Evolutionary conservation across 2,888 invertebrate species (phyloP), one percentile per base, ranked within the genome.

Genomic region (Orchestes rusci): DNA sequence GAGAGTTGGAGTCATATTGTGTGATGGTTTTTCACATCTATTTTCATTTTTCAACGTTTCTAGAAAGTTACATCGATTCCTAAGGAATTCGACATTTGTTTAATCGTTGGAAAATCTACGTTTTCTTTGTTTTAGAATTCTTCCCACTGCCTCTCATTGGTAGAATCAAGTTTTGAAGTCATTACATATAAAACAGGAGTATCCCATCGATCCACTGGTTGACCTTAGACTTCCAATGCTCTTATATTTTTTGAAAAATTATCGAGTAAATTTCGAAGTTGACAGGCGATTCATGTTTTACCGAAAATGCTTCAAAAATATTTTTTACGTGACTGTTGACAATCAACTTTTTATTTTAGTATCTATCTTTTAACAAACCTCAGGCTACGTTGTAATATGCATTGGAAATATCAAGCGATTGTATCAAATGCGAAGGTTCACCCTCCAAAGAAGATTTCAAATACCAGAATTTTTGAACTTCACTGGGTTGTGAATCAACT

Each of bases 391-490:
- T 23, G 15, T 51, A 51, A 39, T 49, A 39, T 8, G 28, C 12
- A 10, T 37, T 16, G 4, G n/a, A n/a, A n/a, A n/a, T n/a, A n/a
- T n/a, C n/a, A n/a, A n/a, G n/a, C n/a, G n/a, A n/a, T n/a, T n/a
- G n/a, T n/a, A n/a, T n/a, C n/a, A n/a, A n/a, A n/a, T n/a, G n/a
- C n/a, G n/a, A n/a, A n/a, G n/a, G n/a, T n/a, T n/a, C n/a, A n/a
- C n/a, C n/a, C n/a, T n/a, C n/a, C n/a, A n/a, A n/a, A n/a, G n/a
- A n/a, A n/a, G n/a, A n/a, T n/a, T n/a, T n/a, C n/a, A n/a, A n/a
- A n/a, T n/a, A n/a, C n/a, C n/a, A n/a, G n/a, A n/a, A 48, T 37
- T 48, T 48, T 23, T 45, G 36, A 12, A 39, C 29, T 10, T 48
- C 32, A 4, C 16, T n/a, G 20, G 15, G 4, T 7, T 3, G 4